Percentiles rank a stretch among this genome's conserved stretches.
These are phyloP conservation scores for Paralichthys olivaceus DNA, from an alignment of 2,113 vertebrate species.

Conservation along the genomic window DNA sequence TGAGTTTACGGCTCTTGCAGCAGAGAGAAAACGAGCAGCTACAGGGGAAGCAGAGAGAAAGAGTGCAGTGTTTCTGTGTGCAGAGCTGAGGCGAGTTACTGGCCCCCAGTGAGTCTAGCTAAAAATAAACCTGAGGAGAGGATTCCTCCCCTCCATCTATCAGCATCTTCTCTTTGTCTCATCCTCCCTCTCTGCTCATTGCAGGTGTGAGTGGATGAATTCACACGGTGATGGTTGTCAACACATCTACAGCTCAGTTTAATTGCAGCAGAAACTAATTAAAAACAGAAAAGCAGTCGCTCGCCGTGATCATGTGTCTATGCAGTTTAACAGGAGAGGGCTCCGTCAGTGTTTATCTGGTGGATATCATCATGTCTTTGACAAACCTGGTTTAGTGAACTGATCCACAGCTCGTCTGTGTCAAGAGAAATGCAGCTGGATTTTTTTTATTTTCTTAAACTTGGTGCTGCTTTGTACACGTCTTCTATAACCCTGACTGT, in stretches of 20 bases:
- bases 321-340: too few relatives aligned
- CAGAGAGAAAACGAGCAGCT: neutral
- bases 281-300: neutral
- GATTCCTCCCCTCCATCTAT: constrained; percentile 32
- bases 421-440: too few relatives aligned
- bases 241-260: neutral
- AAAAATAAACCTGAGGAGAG: constrained; percentile 76
- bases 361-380: too few relatives aligned
- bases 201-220: constrained; percentile 22
- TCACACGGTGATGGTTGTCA: neutral
- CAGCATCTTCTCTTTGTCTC: neutral
- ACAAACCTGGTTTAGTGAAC: too few relatives aligned
- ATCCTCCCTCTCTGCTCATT: neutral
- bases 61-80: constrained; percentile 5
- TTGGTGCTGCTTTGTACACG: too few relatives aligned
- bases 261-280: neutral
- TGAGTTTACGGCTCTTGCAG: neutral
- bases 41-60: neutral
- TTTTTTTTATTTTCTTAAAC: too few relatives aligned
- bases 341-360: too few relatives aligned
- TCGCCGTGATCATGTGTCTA: too few relatives aligned
- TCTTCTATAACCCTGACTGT: too few relatives aligned
- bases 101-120: constrained; percentile 73
- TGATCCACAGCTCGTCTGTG: too few relatives aligned
- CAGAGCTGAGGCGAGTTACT: neutral